These are phyloP conservation scores for Sebastes fasciatus DNA, from an alignment of 2,113 vertebrate genomes.

Conservation along the genomic window DNA sequence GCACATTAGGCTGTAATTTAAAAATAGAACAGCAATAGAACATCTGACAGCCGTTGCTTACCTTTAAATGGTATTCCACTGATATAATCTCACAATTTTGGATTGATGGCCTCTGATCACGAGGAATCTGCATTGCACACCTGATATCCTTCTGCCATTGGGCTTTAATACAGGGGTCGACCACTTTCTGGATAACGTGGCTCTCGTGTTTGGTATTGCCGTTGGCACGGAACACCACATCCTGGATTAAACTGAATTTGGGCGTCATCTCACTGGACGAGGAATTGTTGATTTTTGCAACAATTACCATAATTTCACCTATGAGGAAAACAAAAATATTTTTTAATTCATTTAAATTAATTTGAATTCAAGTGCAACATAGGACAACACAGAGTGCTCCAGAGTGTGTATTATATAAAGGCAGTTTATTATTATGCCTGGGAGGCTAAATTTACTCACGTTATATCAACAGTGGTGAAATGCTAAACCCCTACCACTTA, in stretches of 20 bases:
- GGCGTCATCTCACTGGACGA: conserved; percentile 75
- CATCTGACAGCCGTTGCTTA: conserved; percentile 16
- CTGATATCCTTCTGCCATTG: conserved; percentile 49
- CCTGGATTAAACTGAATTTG: conserved; percentile 71
- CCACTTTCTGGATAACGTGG: conserved; percentile 51
- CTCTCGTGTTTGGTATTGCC: conserved; percentile 28
- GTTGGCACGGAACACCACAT: conserved; percentile 59
- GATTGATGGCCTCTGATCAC: conserved; percentile 38
- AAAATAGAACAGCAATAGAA: background rate
- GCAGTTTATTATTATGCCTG: background rate
- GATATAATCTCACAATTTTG: conserved; percentile 75
- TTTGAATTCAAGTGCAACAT: background rate
- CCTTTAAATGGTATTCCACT: conserved; percentile 80
- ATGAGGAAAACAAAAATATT: conserved; percentile 8
- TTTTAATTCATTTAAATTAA: background rate
- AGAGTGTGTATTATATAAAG: background rate
- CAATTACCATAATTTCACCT: conserved; percentile 75
- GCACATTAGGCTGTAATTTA: background rate
- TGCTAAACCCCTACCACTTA: background rate
- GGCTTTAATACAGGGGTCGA: conserved; percentile 45
- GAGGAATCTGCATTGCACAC: conserved; percentile 68
- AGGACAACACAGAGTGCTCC: background rate
- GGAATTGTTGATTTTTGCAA: conserved; percentile 73
- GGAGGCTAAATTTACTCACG: background rate
- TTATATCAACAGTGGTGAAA: background rate